Base-by-base conservation (phyloP, 2,888 invertebrate genomes). In the Pilophorus perplexus region DNA sequence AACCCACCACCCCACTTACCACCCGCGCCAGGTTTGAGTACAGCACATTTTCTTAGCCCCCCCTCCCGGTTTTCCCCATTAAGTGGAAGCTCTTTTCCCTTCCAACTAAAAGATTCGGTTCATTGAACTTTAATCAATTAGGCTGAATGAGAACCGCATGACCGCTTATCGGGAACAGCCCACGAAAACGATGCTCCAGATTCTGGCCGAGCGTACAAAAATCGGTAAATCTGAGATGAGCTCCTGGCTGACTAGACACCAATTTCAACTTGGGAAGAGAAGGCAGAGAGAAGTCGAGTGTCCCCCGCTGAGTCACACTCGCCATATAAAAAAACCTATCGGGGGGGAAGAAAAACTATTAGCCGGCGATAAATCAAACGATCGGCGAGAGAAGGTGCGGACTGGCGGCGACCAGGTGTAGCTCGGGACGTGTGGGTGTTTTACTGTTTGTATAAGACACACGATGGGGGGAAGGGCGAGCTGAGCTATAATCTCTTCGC, bases 361-460 rank as follows among this genome's bases (percentile, higher is more conserved):
- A 52, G 52, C 27, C 28, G 27, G 16, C 52, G 27, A 52, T 52
- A 52, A 52, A 52, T 52, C 52, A 52, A 52, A 14, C 52, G 52
- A 52, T 52, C 52, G 27, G 52, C n/a, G 28, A 18, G 28, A 59
- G 59, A 44, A 59, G 59, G 59, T 59, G 59, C 59, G 25, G 59
- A 59, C 59, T 59, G 40, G 59, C 40, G 59, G 27, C 40, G 59
- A 59, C 59, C 59, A 59, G 59, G 59, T 59, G 59, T 59, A 59
- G 42, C 59, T 40, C 25, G 59, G 59, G 27, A 38, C 42, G 59
- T 42, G 59, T 59, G 59, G 59, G 59, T 59, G 59, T 59, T 59
- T 59, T 59, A 59, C 59, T 59, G 59, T 59, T 59, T 59, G 59
- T 59, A 59, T 59, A 59, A n/a, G 59, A 59, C 59, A 42, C 59